Conservation (phyloP, 2,113 vertebrate genomes). For the Nestor notabilis region DNA sequence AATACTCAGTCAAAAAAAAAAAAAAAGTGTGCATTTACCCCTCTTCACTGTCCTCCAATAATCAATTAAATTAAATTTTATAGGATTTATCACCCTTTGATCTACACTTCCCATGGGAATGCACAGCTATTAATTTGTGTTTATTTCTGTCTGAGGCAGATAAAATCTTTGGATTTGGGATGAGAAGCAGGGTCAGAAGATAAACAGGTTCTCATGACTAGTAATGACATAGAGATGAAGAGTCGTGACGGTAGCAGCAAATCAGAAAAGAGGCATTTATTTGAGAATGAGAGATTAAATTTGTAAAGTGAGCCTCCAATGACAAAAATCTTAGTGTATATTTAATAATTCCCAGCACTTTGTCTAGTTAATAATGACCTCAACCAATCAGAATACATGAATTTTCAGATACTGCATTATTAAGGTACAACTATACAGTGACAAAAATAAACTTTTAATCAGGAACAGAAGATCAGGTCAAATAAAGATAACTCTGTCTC, state of each 20-base stretch:
- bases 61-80: conserved; percentile 22
- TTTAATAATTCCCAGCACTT: not conserved
- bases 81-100: not conserved
- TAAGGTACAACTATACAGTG: not conserved
- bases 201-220: conserved; percentile 18
- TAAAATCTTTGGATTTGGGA: conserved; percentile 16
- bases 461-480: not conserved
- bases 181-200: conserved; percentile 16
- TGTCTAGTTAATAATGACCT: not conserved
- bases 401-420: not conserved
- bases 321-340: not conserved
- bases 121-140: not conserved
- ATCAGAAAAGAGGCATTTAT: not conserved
- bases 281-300: not conserved
- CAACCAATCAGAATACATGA: not conserved
- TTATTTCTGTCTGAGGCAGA: conserved; percentile 18
- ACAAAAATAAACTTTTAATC: not conserved
- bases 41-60: not conserved
- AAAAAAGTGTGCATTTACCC: not conserved
- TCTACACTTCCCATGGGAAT: not conserved
- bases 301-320: not conserved
- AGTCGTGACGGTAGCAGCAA: not conserved
- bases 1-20: not conserved
- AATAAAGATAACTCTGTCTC: not conserved
- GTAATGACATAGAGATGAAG: not conserved